phyloP scores from a whole-genome alignment of 2,797 vertebrate species.

The Chiroxiphia lanceolata region DNA sequence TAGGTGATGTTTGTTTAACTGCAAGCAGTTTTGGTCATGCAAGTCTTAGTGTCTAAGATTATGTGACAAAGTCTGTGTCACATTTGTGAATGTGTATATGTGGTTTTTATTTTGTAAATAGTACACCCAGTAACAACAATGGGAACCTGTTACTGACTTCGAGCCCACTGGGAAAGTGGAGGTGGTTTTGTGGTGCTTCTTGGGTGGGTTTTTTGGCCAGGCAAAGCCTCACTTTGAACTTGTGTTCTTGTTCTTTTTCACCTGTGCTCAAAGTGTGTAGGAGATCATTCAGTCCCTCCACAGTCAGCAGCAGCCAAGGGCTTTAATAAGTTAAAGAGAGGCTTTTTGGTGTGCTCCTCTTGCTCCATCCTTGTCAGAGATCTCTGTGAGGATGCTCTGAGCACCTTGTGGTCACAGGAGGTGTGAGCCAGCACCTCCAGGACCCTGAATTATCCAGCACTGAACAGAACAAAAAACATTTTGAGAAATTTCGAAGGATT shows the following conservation, averaged over 20 bases:
- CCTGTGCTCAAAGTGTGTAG: not conserved
- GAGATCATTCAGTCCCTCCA: not conserved
- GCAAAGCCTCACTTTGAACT: not conserved
- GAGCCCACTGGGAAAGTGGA: not conserved
- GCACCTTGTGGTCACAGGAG: accelerated
- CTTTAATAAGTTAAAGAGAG: not conserved
- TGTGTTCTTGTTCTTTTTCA: not conserved
- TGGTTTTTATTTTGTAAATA: not conserved
- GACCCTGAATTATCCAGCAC: not conserved
- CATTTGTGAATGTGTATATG: not conserved
- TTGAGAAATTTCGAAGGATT: not conserved
- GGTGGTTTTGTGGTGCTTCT: not conserved
- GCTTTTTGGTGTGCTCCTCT: not conserved
- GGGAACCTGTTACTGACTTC: not conserved
- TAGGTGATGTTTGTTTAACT: not conserved
- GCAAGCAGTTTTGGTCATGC: not conserved
- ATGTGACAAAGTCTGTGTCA: not conserved
- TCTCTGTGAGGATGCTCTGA: not conserved
- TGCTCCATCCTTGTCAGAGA: not conserved
- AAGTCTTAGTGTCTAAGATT: not conserved
- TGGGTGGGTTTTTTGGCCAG: not conserved
- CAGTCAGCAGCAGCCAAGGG: not conserved
- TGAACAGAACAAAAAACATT: not conserved
- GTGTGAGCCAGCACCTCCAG: not conserved
- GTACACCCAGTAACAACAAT: not conserved